These are phyloP conservation scores for Anastatus disparis DNA, from an alignment of 1,140 invertebrate genomes.

Conservation along the genomic window DNA sequence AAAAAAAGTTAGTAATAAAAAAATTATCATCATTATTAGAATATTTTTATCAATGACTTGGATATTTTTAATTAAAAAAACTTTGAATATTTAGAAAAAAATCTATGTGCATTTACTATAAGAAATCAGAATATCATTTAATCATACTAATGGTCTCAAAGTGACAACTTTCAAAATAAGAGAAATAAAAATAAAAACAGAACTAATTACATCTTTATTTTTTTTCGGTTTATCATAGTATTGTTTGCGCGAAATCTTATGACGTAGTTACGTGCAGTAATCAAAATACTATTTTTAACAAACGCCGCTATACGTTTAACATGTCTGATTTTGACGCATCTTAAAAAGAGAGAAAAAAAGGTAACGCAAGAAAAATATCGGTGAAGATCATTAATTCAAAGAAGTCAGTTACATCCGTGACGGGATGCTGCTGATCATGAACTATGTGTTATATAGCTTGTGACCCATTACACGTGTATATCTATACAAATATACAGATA, in stretches of 20 bases:
- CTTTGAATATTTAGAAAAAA: no score
- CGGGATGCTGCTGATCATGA: constrained; percentile 52
- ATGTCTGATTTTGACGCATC: constrained; percentile 29
- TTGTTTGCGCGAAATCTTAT: constrained; percentile 10
- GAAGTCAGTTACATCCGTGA: constrained; percentile 53
- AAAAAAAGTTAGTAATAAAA: no score
- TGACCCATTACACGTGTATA: constrained; percentile 44
- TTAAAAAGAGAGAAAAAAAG: no score
- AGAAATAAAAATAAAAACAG: no score
- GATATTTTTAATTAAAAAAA: no score
- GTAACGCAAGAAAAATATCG: constrained; percentile 53
- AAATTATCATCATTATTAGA: no score
- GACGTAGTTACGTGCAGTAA: neutral
- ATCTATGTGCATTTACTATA: no score
- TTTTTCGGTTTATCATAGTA: neutral
- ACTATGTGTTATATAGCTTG: constrained; percentile 52
- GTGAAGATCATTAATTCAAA: constrained; percentile 58
- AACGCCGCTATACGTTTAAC: neutral
- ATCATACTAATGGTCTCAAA: no score
- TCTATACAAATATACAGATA: constrained; percentile 41
- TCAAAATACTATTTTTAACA: constrained; percentile 23
- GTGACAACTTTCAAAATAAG: no score
- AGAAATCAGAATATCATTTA: neutral
- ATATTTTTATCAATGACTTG: no score
- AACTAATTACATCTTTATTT: no score